Conservation (phyloP, 2,888 invertebrate species). For the Ariolimax columbianus region DNA sequence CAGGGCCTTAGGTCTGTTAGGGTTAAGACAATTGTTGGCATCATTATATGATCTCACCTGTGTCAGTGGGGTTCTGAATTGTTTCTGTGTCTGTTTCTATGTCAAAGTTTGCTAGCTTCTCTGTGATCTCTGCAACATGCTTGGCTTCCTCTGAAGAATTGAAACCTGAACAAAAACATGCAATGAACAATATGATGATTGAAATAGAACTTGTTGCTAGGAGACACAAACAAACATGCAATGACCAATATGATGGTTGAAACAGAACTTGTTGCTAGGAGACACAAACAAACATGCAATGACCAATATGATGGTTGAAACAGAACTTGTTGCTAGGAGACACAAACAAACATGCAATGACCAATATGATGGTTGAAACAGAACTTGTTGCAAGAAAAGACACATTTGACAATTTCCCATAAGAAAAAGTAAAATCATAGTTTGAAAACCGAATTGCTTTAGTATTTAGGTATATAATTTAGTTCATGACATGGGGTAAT, state of each 20-base stretch:
- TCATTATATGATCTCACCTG: slow-evolving; percentile 60
- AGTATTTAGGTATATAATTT: too few species aligned
- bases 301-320: not conserved
- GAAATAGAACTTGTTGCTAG: not conserved
- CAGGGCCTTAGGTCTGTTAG: too few species aligned
- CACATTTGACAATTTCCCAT: too few species aligned
- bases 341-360: not conserved
- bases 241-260: not conserved
- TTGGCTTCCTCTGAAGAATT: slow-evolving; percentile 68
- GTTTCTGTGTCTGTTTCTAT: slow-evolving; percentile 79
- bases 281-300: not conserved
- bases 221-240: too few species aligned
- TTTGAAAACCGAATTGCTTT: too few species aligned
- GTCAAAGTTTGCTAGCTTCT: slow-evolving; percentile 77
- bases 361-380: not conserved
- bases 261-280: too few species aligned
- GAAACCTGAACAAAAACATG: slow-evolving; percentile 60
- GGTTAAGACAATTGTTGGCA: not conserved
- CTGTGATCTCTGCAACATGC: slow-evolving; percentile 76
- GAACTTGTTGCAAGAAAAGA: too few species aligned
- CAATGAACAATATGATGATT: not conserved
- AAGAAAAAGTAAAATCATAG: too few species aligned
- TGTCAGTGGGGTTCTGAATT: slow-evolving; percentile 73
- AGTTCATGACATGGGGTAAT: too few species aligned
- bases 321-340: too few species aligned